phyloP scores from a whole-genome alignment of 2,888 invertebrate species.

The Atethmia centrago region DNA sequence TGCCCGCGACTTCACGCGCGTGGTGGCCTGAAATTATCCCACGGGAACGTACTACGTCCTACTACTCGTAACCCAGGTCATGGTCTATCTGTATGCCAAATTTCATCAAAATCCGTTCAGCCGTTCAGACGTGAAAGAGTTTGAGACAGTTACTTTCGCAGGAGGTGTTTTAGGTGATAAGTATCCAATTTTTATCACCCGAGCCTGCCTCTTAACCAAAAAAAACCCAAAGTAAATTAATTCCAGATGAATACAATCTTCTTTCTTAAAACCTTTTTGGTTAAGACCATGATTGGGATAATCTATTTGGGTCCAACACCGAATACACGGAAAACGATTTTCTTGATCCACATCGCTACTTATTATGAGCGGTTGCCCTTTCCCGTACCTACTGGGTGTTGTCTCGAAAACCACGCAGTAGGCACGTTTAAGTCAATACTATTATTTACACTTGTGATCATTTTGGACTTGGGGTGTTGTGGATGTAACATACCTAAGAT shows the following conservation, averaged over 20 bases:
- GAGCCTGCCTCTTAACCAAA: not conserved
- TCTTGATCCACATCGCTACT: constrained; percentile 41
- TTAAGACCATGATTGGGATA: constrained; percentile 49
- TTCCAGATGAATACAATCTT: constrained; percentile 20
- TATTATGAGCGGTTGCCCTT: constrained; percentile 32
- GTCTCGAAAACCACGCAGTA: constrained; percentile 29
- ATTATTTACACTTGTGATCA: constrained; percentile 24
- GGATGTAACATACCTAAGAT: not conserved
- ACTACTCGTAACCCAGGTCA: too few relatives aligned
- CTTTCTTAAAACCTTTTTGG: constrained; percentile 17
- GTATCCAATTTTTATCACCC: not conserved
- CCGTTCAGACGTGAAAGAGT: too few relatives aligned
- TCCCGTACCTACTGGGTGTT: not conserved
- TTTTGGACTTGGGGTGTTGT: not conserved
- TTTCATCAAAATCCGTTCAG: too few relatives aligned
- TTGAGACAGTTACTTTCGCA: too few relatives aligned
- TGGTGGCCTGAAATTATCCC: too few relatives aligned
- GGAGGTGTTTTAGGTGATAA: too few relatives aligned
- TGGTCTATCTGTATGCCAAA: too few relatives aligned
- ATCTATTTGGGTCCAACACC: constrained; percentile 49
- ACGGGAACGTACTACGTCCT: too few relatives aligned
- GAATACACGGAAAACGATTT: constrained; percentile 39
- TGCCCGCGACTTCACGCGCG: too few relatives aligned
- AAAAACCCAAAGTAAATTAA: not conserved
- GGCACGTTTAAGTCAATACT: constrained; percentile 18